Evolutionary conservation across 1,140 invertebrate genomes (phyloP), one percentile per base, ranked within the genome.

Genomic region (Drosophila sproati): DNA sequence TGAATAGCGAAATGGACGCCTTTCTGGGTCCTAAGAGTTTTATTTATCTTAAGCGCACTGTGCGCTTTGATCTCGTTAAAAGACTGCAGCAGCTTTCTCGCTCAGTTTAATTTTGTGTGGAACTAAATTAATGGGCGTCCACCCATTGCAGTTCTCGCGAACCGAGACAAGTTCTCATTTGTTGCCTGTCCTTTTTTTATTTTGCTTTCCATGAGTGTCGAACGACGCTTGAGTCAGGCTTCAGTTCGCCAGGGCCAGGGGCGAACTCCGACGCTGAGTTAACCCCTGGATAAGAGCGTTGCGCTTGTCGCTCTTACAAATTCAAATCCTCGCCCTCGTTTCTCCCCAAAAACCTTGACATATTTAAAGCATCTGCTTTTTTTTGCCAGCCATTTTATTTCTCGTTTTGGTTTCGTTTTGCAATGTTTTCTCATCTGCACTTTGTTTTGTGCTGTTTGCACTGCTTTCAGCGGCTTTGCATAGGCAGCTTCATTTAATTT

Each of bases 121-220:
- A 79, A 87, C 88, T 88, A 83, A 87, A 87, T 87, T 80, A 87
- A 87, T 88, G 80, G 82, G 56, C 37, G 60, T 67, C 67, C 59
- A 67, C 63, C 48, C 66, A 60, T 67, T 77, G 82, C 78, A 78
- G 77, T 79, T 73, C 82, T 68, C 82, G 57, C 7, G 8, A 8
- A 7, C 39, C 39, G n/a, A 43, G 39, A 7, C 39, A n/a, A 43
- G 80, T 68, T 52, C 73, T 74, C 82, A 79, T 86, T 85, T 85
- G 67, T 77, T 86, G 74, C 75, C 77, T 67, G 64, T 71, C 86
- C 80, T 83, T 34, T 5, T 34, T 34, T 34, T 34, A 4, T n/a
- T 39, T 39, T 39, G 7, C 7, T 39, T 39, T 39, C 10, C 3
- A 78, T 50, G 73, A 72, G 68, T 77, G 68, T 61, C 56, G 51